phyloP scores from a whole-genome alignment of 2,888 invertebrate genomes.

The Miltochrista miniata region DNA sequence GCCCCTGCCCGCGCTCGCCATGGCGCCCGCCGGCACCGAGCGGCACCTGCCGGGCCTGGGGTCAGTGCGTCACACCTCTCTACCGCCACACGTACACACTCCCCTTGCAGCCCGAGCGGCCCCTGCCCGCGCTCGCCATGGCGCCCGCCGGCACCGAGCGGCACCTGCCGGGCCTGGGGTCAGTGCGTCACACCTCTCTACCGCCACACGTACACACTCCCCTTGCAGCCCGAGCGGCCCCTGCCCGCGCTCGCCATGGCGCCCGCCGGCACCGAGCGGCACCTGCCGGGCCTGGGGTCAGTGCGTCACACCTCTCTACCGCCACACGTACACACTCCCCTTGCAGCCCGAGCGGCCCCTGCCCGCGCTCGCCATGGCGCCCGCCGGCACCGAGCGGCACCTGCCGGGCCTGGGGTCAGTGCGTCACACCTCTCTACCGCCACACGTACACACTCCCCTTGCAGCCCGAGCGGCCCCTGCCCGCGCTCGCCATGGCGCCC shows the following conservation, averaged over 20 bases:
- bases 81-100: neutral
- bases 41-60: slow-evolving; percentile 55
- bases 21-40: slow-evolving; percentile 33
- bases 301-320: neutral
- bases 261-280: slow-evolving; percentile 36
- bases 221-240: slow-evolving; percentile 80
- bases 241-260: slow-evolving; percentile 55
- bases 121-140: slow-evolving; percentile 61
- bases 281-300: slow-evolving; percentile 58
- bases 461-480: slow-evolving; percentile 83
- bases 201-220: neutral
- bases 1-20: slow-evolving; percentile 64
- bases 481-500: slow-evolving; percentile 47
- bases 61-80: slow-evolving; percentile 28
- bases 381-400: slow-evolving; percentile 37
- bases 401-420: slow-evolving; percentile 58
- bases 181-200: slow-evolving; percentile 1
- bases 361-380: slow-evolving; percentile 50
- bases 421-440: neutral
- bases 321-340: neutral
- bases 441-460: neutral
- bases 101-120: slow-evolving; percentile 78
- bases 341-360: slow-evolving; percentile 82
- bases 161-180: slow-evolving; percentile 59
- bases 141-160: slow-evolving; percentile 34